Evolutionary conservation across 2,797 vertebrate species (phyloP).

Genomic region (Lycodopsis pacificus): DNA sequence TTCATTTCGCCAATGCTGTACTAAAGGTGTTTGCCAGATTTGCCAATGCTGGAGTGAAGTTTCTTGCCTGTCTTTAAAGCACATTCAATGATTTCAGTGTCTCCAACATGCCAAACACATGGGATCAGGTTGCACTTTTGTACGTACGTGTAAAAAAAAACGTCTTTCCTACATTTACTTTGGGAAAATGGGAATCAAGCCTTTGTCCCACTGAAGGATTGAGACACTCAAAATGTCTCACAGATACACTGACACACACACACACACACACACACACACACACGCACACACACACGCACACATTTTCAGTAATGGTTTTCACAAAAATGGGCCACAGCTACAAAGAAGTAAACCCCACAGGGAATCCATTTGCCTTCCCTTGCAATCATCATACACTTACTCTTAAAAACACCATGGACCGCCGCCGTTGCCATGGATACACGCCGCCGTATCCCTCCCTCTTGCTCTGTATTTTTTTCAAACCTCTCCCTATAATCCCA

Average conservation of each 20-base stretch:
- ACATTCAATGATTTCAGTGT: neutral
- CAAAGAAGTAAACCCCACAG: slow-evolving; percentile 65
- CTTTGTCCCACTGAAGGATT: neutral
- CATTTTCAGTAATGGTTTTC: slow-evolving; percentile 62
- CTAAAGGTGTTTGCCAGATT: neutral
- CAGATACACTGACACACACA: neutral
- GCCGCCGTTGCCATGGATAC: slow-evolving; percentile 61
- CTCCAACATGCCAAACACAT: neutral
- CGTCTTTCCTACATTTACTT: neutral
- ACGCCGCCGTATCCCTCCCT: neutral
- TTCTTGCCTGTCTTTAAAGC: slow-evolving; percentile 1
- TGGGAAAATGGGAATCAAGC: slow-evolving; percentile 5
- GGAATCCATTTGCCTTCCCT: slow-evolving; percentile 69
- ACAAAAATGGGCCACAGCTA: slow-evolving; percentile 48
- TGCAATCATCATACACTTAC: slow-evolving; percentile 60
- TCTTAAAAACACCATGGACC: slow-evolving; percentile 52
- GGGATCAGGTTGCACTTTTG: slow-evolving; percentile 3
- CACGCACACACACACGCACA: neutral
- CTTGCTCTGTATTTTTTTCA: slow-evolving; percentile 32
- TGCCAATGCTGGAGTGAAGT: neutral
- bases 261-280: too few relatives aligned
- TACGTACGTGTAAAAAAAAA: neutral
- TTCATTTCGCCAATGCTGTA: slow-evolving; percentile 1
- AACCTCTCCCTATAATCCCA: slow-evolving; percentile 31
- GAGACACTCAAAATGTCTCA: slow-evolving; percentile 12